phyloP scores from a whole-genome alignment of 2,113 vertebrate species.

The Saccopteryx bilineata region DNA sequence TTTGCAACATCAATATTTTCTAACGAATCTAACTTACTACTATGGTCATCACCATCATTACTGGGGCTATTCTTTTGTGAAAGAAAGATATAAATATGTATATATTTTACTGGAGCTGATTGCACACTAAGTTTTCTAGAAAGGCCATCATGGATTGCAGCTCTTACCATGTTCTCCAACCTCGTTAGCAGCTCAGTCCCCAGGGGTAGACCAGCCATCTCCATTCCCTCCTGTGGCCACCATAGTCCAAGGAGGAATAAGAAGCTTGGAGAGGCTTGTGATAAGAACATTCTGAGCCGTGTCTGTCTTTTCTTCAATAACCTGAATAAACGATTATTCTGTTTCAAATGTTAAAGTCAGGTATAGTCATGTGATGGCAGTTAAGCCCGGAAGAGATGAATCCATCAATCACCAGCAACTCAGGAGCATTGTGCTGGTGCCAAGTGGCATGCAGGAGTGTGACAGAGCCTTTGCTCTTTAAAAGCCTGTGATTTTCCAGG shows the following conservation, averaged over 20 bases:
- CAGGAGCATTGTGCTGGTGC: fast-evolving
- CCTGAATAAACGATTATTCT: not conserved
- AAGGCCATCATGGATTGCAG: not conserved
- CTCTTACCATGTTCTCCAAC: not conserved
- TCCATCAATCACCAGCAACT: not conserved
- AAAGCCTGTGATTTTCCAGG: not conserved
- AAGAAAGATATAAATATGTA: not conserved
- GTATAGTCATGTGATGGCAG: not conserved
- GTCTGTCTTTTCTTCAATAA: not conserved
- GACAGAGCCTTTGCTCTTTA: not conserved
- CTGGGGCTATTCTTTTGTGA: not conserved
- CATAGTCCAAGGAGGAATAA: not conserved
- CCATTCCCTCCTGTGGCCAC: not conserved
- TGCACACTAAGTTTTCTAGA: not conserved
- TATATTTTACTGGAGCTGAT: not conserved
- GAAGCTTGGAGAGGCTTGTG: not conserved
- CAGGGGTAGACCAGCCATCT: not conserved
- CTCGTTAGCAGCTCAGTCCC: not conserved
- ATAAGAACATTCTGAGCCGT: not conserved
- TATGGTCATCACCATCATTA: fast-evolving
- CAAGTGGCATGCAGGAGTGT: not conserved
- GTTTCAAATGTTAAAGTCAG: not conserved
- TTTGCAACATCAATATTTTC: not conserved
- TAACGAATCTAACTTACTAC: fast-evolving
- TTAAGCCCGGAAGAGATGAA: not conserved